Percentiles rank a stretch among this genome's conserved stretches.
phyloP scores from a whole-genome alignment of 2,888 invertebrate genomes.

The Pollenia amentaria region DNA sequence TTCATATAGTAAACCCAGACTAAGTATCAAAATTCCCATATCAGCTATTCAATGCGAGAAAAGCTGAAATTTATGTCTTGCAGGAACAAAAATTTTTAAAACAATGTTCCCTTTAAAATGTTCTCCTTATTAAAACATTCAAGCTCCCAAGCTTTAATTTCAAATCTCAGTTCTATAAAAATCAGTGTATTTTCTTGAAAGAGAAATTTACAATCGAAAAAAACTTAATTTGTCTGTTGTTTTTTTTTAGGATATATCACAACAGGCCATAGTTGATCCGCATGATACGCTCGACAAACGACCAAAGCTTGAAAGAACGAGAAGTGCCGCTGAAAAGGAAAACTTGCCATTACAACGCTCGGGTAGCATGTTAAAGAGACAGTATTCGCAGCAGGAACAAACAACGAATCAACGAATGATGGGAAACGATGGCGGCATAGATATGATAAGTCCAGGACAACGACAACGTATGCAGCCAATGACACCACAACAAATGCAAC shows the following conservation, averaged over 20 bases:
- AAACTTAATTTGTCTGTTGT: neutral
- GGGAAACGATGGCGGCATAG: constrained; percentile 86
- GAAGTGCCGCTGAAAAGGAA: constrained; percentile 94
- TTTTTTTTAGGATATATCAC: constrained; percentile 80
- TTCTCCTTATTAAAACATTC: too few relatives aligned
- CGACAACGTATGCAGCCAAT: constrained; percentile 81
- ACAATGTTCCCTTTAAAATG: too few relatives aligned
- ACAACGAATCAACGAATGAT: constrained; percentile 87
- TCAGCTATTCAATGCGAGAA: too few relatives aligned
- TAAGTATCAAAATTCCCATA: too few relatives aligned
- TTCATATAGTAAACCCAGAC: too few relatives aligned
- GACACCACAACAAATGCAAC: constrained; percentile 83
- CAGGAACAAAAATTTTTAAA: too few relatives aligned
- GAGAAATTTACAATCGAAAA: neutral
- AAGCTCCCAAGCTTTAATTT: too few relatives aligned
- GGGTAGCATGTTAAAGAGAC: constrained; percentile 91
- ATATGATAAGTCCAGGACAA: constrained; percentile 83
- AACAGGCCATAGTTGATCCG: constrained; percentile 85
- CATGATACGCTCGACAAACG: constrained; percentile 89
- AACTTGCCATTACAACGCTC: constrained; percentile 91
- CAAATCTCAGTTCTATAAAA: too few relatives aligned
- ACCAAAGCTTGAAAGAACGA: constrained; percentile 93
- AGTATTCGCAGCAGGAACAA: constrained; percentile 92
- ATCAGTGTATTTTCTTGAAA: neutral
- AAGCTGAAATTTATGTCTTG: too few relatives aligned